Conservation (phyloP, 1,140 invertebrate species). For the Diachasmimorpha longicaudata region DNA sequence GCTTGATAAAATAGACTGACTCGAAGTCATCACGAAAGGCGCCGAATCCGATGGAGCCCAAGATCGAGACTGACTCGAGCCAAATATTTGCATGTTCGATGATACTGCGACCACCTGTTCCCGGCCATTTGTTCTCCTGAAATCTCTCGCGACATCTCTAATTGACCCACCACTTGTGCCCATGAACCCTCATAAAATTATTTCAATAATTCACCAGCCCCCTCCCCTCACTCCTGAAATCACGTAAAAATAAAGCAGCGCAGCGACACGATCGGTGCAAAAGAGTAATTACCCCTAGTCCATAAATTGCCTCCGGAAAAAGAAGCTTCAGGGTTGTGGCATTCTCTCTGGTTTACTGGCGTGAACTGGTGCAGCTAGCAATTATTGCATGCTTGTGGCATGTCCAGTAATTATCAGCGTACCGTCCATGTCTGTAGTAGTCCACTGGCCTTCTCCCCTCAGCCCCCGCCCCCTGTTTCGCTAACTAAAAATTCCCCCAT, state of each 20-base stretch:
- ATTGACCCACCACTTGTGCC: not conserved
- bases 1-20: too few species aligned
- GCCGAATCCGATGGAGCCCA: too few species aligned
- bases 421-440: constrained; percentile 31
- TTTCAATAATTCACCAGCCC: not conserved
- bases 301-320: constrained; percentile 10
- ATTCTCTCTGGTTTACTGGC: constrained; percentile 33
- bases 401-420: constrained; percentile 45
- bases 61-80: too few species aligned
- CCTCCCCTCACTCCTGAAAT: not conserved
- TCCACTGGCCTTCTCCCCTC: not conserved
- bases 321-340: constrained; percentile 3
- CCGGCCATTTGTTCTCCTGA: not conserved
- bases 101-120: too few species aligned
- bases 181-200: not conserved
- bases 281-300: constrained; percentile 5
- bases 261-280: constrained; percentile 6
- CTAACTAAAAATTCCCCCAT: constrained; percentile 6
- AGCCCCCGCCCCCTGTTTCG: not conserved
- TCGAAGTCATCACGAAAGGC: too few species aligned
- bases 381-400: constrained; percentile 48
- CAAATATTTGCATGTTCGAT: too few species aligned
- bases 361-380: constrained; percentile 40
- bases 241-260: constrained; percentile 2
- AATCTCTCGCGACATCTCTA: too few species aligned